A percentile compares a stretch with the other conserved stretches of the same genome.
Conservation (phyloP, 2,797 vertebrate genomes). For the Clarias platycephalus region DNA sequence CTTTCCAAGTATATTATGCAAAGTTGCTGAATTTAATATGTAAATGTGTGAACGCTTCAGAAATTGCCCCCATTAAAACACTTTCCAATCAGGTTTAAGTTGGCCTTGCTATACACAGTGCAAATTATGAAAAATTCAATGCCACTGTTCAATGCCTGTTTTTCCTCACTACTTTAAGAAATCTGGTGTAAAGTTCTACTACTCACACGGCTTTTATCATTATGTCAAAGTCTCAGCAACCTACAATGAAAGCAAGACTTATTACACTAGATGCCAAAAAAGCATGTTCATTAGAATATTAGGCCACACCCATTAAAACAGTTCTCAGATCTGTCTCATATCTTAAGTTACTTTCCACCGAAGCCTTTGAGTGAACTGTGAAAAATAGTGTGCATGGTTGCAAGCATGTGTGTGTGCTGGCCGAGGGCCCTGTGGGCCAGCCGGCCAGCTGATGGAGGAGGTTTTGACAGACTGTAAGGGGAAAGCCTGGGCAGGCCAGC, state of each 20-base stretch:
- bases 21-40: conserved; percentile 2
- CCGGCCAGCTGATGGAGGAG: conserved; percentile 65
- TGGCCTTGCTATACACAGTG: neutral
- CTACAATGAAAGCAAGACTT: neutral
- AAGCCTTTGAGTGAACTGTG: conserved; percentile 1
- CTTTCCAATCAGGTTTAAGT: conserved; percentile 49
- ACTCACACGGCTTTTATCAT: neutral
- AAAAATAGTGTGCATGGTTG: conserved; percentile 15
- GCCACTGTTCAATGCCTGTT: neutral
- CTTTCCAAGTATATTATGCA: neutral
- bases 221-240: neutral
- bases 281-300: neutral
- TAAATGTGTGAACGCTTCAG: conserved; percentile 9
- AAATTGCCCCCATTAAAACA: neutral
- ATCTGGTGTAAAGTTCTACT: neutral
- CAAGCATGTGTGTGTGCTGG: conserved; percentile 50
- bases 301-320: neutral
- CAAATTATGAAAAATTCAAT: neutral
- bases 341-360: neutral
- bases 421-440: conserved; percentile 54
- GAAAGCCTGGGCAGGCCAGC: conserved; percentile 50
- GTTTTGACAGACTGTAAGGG: conserved; percentile 66
- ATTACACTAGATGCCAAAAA: neutral
- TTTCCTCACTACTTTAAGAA: neutral
- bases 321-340: neutral